Evolutionary conservation across 2,113 vertebrate genomes (phyloP).

Genomic region (Rhynchomys soricoides): DNA sequence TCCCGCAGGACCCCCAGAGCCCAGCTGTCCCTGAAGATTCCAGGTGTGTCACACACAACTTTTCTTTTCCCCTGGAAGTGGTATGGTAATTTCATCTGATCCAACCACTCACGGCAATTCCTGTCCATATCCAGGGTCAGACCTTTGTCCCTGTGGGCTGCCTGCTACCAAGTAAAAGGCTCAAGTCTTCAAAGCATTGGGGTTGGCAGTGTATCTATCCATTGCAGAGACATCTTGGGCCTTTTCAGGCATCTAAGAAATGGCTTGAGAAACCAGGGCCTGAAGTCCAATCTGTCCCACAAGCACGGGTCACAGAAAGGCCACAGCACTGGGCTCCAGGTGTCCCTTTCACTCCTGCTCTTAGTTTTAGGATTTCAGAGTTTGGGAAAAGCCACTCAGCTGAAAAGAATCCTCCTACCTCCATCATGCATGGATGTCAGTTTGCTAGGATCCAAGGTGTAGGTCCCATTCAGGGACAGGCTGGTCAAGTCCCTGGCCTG

Average conservation of each 20-base stretch:
- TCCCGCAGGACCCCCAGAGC: not conserved
- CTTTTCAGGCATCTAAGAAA: not conserved
- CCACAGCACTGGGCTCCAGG: not conserved
- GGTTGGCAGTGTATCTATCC: accelerated
- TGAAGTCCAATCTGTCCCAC: not conserved
- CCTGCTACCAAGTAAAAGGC: not conserved
- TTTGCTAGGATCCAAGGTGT: conserved; percentile 44
- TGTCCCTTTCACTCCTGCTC: not conserved
- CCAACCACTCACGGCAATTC: accelerated
- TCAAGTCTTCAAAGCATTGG: too few relatives aligned
- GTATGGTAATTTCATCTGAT: not conserved
- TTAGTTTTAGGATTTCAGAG: not conserved
- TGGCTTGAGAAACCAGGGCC: not conserved
- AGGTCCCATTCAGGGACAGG: conserved; percentile 85
- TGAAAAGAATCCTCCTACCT: conserved; percentile 82
- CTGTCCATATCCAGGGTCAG: too few relatives aligned
- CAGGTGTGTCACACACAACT: not conserved
- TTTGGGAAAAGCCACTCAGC: not conserved
- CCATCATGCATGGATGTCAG: conserved; percentile 85
- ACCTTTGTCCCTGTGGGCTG: too few relatives aligned
- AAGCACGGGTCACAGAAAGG: accelerated
- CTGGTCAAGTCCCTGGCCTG: conserved; percentile 78
- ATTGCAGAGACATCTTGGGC: too few relatives aligned
- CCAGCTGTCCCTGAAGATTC: not conserved
- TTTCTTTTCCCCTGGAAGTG: not conserved